Evolutionary conservation across 2,797 vertebrate genomes (phyloP).

Genomic region (Otolemur crassicaudatus): DNA sequence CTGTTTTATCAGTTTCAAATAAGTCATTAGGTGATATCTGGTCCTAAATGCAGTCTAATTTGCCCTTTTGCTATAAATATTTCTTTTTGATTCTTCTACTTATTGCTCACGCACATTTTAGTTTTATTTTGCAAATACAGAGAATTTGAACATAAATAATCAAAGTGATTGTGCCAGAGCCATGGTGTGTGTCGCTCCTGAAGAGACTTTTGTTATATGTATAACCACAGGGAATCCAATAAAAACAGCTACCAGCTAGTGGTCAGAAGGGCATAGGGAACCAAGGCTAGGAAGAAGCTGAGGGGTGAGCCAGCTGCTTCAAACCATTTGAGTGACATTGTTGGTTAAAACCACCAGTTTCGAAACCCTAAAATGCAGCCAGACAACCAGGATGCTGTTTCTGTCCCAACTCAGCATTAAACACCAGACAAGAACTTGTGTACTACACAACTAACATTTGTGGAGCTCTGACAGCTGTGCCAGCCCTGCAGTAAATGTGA

Average conservation of each 20-base stretch:
- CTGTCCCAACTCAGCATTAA: neutral
- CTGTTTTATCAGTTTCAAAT: neutral
- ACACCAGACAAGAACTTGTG: neutral
- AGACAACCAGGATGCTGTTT: neutral
- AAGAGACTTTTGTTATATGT: neutral
- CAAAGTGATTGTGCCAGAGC: neutral
- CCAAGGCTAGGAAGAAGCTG: neutral
- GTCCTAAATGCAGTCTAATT: neutral
- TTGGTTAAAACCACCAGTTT: neutral
- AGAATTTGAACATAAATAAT: neutral
- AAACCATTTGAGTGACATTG: neutral
- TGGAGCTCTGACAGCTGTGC: neutral
- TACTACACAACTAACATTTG: neutral
- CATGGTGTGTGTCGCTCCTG: neutral
- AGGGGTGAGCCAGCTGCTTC: neutral
- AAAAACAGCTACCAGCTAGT: neutral
- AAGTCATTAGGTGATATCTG: neutral
- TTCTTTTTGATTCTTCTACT: neutral
- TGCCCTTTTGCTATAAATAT: neutral
- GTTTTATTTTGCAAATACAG: slow-evolving; percentile 11
- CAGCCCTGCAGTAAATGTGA: neutral
- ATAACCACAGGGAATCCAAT: neutral
- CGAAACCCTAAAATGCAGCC: neutral
- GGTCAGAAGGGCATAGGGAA: neutral
- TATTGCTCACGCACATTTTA: neutral